phyloP scores from a whole-genome alignment of 2,113 vertebrate genomes.

The Lates calcarifer region DNA sequence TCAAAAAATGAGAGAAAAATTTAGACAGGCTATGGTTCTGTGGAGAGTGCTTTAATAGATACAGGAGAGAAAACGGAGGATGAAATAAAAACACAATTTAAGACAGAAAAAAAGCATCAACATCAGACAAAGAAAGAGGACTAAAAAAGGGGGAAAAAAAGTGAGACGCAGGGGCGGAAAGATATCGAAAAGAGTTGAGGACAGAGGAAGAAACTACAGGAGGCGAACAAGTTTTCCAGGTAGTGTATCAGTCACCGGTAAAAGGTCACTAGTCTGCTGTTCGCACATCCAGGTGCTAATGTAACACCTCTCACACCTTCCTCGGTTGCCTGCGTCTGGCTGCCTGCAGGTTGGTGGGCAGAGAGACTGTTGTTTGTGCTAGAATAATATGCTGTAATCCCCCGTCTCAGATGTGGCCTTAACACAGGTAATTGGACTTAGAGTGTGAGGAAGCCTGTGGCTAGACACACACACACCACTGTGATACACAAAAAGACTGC shows the following conservation, averaged over 20 bases:
- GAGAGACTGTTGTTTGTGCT: slow-evolving; percentile 81
- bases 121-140: slow-evolving; percentile 10
- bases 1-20: slow-evolving; percentile 43
- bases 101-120: slow-evolving; percentile 20
- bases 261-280: slow-evolving; percentile 83
- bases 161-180: slow-evolving; percentile 32
- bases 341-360: slow-evolving; percentile 77
- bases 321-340: slow-evolving; percentile 58
- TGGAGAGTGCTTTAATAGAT: slow-evolving; percentile 26
- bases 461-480: slow-evolving; percentile 54
- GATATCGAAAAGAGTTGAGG: slow-evolving; percentile 40
- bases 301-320: slow-evolving; percentile 85
- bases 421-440: slow-evolving; percentile 84
- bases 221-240: slow-evolving; percentile 60
- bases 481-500: slow-evolving; percentile 43
- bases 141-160: slow-evolving; percentile 14
- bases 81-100: slow-evolving; percentile 33
- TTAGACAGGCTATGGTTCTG: slow-evolving; percentile 22
- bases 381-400: slow-evolving; percentile 83
- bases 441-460: slow-evolving; percentile 70
- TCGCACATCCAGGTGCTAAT: slow-evolving; percentile 87
- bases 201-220: slow-evolving; percentile 49
- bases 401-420: slow-evolving; percentile 76
- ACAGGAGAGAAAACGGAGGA: slow-evolving; percentile 36
- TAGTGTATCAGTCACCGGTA: slow-evolving; percentile 73